These are phyloP conservation scores for Chaetorhynchus papuensis DNA, from an alignment of 2,113 vertebrate genomes.

Conservation along the genomic window DNA sequence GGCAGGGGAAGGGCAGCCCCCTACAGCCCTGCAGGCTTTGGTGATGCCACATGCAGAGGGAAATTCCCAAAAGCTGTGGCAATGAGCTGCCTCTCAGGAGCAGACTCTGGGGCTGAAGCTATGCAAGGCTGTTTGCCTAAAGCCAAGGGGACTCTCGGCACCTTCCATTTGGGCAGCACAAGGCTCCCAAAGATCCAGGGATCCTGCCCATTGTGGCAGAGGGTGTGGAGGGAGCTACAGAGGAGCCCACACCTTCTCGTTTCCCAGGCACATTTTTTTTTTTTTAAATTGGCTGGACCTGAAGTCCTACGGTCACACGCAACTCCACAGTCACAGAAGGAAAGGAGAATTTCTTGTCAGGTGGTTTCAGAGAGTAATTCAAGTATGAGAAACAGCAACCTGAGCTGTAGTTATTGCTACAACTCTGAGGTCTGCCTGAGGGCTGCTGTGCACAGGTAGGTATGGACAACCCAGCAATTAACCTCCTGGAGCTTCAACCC, in stretches of 20 bases:
- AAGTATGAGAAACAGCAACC: background rate
- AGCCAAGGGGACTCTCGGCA: background rate
- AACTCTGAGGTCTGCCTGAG: background rate
- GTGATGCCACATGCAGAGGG: background rate
- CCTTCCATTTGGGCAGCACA: background rate
- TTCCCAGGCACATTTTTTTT: background rate
- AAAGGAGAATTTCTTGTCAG: background rate
- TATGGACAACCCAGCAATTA: background rate
- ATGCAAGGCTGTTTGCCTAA: background rate
- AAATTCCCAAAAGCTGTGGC: background rate
- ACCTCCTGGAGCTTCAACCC: background rate
- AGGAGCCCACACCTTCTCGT: background rate
- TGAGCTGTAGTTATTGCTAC: background rate
- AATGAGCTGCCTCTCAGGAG: background rate
- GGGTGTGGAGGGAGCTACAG: background rate
- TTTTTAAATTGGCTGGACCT: background rate
- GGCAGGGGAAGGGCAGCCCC: background rate
- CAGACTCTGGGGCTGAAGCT: background rate
- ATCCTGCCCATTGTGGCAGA: background rate
- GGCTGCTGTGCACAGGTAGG: background rate
- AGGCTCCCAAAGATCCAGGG: background rate
- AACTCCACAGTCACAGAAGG: background rate
- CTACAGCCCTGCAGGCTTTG: background rate
- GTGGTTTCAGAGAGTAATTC: background rate
- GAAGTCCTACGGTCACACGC: rapidly evolving